These are phyloP conservation scores for Chelonus insularis DNA, from an alignment of 1,140 invertebrate genomes.

Conservation along the genomic window DNA sequence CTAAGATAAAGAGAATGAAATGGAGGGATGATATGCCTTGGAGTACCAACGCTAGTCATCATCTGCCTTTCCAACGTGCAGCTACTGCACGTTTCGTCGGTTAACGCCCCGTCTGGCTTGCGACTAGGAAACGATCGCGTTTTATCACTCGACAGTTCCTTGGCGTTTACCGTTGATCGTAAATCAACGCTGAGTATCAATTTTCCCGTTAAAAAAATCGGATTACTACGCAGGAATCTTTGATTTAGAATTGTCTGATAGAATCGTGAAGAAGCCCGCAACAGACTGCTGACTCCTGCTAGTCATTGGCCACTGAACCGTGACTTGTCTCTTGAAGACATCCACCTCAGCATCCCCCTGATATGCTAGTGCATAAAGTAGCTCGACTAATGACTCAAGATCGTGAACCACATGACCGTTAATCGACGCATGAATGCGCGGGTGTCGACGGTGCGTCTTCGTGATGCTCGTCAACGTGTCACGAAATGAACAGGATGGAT, in stretches of 20 bases:
- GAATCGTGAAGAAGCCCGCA: not conserved
- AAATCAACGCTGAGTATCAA: conserved; percentile 24
- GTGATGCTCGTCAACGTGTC: conserved; percentile 8
- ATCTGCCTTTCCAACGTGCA: not conserved
- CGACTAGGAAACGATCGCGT: conserved; percentile 16
- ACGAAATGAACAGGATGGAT: conserved; percentile 6
- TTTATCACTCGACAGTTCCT: conserved; percentile 14
- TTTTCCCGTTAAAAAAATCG: conserved; percentile 16
- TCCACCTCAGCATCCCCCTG: not conserved
- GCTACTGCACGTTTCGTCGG: conserved; percentile 22
- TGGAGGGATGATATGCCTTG: not conserved
- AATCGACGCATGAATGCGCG: conserved; percentile 42
- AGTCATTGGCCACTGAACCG: not conserved
- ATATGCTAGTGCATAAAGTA: conserved; percentile 1
- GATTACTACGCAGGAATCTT: not conserved
- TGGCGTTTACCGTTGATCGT: conserved; percentile 21
- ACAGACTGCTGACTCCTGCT: no score
- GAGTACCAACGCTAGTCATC: conserved; percentile 9
- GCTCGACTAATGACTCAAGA: conserved; percentile 46
- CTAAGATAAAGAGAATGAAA: not conserved
- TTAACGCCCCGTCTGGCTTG: conserved; percentile 20
- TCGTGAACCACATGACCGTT: conserved; percentile 45
- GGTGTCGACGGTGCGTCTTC: conserved; percentile 27
- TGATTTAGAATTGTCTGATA: no score
- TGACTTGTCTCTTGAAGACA: not conserved